Conservation (phyloP, 2,888 invertebrate species). For the Rhingia campestris region DNA sequence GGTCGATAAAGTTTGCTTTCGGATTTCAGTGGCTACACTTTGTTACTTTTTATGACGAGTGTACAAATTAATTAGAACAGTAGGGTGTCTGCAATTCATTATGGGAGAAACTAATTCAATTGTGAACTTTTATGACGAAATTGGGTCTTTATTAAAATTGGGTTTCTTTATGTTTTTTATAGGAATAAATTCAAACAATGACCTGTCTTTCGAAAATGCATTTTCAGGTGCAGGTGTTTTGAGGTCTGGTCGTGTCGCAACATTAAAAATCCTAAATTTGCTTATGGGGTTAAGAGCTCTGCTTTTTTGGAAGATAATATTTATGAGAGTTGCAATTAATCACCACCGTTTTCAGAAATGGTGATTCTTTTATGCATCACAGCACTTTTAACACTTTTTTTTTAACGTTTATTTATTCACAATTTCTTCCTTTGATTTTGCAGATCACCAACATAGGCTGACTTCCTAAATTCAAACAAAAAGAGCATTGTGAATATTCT, state of each 20-base stretch:
- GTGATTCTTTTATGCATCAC: too few species aligned
- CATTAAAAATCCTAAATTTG: too few species aligned
- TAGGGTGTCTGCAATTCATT: slow-evolving; percentile 11
- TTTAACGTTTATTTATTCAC: too few species aligned
- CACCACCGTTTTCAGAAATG: too few species aligned
- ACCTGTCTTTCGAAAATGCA: background rate
- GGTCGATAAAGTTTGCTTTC: slow-evolving; percentile 63
- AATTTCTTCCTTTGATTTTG: too few species aligned
- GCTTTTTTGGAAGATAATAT: too few species aligned
- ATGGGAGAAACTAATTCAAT: slow-evolving; percentile 6
- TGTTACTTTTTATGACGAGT: slow-evolving; percentile 23
- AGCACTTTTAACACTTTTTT: too few species aligned
- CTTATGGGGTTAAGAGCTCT: too few species aligned
- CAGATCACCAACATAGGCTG: too few species aligned
- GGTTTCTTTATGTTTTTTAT: slow-evolving; percentile 34
- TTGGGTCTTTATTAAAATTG: slow-evolving; percentile 24
- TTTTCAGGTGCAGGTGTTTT: slow-evolving; percentile 3
- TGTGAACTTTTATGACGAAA: background rate
- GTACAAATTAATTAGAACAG: slow-evolving; percentile 57
- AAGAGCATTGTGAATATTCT: too few species aligned
- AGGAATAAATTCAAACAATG: slow-evolving; percentile 22
- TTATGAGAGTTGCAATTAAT: too few species aligned
- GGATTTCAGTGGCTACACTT: background rate
- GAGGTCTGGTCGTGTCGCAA: background rate
- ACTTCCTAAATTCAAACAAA: too few species aligned